Conservation (phyloP, 2,113 vertebrate species). For the Cyrtonyx montezumae region DNA sequence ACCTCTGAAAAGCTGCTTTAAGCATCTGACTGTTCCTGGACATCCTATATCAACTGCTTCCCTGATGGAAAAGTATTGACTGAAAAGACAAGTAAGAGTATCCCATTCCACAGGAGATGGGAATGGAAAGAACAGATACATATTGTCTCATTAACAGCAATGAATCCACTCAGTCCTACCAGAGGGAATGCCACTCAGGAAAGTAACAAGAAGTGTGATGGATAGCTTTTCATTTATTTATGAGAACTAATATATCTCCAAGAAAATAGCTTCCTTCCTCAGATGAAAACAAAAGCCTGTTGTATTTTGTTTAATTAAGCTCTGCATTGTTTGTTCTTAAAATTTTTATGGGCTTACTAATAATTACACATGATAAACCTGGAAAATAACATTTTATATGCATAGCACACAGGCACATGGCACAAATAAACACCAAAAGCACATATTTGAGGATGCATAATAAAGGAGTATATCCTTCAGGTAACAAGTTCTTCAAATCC, state of each 20-base stretch:
- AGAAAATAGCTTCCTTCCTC: not conserved
- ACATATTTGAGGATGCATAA: not conserved
- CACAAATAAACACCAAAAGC: not conserved
- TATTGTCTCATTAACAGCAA: not conserved
- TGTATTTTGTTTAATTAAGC: not conserved
- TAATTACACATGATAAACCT: not conserved
- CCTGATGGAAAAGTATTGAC: not conserved
- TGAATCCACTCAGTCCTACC: not conserved
- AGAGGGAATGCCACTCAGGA: not conserved
- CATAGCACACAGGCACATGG: not conserved
- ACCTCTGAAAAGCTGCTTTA: not conserved
- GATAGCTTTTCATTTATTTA: not conserved
- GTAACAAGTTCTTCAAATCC: not conserved
- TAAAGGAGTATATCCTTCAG: not conserved
- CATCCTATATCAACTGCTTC: not conserved
- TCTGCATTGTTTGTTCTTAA: not conserved
- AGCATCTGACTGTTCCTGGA: not conserved
- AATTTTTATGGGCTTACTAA: not conserved
- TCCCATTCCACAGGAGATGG: not conserved
- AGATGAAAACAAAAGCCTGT: not conserved
- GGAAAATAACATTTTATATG: not conserved
- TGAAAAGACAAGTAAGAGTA: not conserved
- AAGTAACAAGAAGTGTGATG: not conserved
- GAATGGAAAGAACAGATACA: not conserved
- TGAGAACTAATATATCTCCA: not conserved